Evolutionary conservation across 2,797 vertebrate species (phyloP).

Genomic region (Epinephelus coioides): DNA sequence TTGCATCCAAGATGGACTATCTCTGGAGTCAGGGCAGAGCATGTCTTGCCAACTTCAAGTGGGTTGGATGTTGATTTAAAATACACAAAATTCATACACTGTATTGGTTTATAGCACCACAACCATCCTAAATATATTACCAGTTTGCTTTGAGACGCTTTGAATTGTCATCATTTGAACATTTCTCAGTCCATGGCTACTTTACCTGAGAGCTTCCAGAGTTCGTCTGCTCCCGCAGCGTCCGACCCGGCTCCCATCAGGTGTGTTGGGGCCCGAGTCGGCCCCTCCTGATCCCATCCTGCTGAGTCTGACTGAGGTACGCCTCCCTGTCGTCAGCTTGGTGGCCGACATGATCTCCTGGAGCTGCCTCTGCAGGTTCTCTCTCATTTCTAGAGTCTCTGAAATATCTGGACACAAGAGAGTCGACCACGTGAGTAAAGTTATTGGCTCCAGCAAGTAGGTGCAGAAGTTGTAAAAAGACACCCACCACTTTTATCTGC

Average conservation of each 20-base stretch:
- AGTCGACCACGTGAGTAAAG: not conserved
- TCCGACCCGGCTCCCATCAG: constrained; percentile 83
- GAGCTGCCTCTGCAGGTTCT: constrained; percentile 94
- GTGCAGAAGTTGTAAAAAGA: not conserved
- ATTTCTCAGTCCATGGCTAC: not conserved
- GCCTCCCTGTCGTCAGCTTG: constrained; percentile 88
- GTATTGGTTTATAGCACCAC: not conserved
- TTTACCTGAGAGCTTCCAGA: constrained; percentile 93
- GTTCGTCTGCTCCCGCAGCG: constrained; percentile 87
- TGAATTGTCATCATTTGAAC: not conserved
- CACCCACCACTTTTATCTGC: constrained; percentile 66
- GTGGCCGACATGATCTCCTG: constrained; percentile 99
- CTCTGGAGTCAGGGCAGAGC: too few species aligned
- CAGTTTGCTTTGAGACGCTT: too few species aligned
- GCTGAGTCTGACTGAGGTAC: constrained; percentile 82
- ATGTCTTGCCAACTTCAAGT: too few species aligned
- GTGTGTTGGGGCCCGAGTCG: constrained; percentile 88
- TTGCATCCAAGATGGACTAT: too few species aligned
- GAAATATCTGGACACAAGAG: constrained; percentile 83
- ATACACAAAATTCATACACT: not conserved
- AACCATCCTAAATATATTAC: too few species aligned
- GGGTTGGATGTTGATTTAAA: not conserved
- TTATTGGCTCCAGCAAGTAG: too few species aligned
- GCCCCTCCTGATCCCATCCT: constrained; percentile 75
- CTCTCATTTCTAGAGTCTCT: constrained; percentile 94